Percentiles rank a stretch among this genome's conserved stretches.
Conservation (phyloP, 2,888 invertebrate species). For the Drosophila differens region DNA sequence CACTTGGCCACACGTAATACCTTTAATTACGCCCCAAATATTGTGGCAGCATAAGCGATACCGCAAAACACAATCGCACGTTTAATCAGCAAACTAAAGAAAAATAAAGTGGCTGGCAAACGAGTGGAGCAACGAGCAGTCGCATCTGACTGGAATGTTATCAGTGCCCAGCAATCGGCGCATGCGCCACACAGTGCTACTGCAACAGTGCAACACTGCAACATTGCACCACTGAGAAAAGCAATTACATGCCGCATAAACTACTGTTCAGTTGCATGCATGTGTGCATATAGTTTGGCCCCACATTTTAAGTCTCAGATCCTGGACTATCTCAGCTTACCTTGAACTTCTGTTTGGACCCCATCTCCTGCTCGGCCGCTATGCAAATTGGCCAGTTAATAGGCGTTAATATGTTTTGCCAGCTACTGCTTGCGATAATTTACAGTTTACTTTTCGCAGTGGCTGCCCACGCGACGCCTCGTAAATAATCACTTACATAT, state of each 20-base stretch:
- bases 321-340: conserved; percentile 54
- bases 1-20: conserved; percentile 64
- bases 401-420: conserved; percentile 69
- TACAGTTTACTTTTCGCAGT: conserved; percentile 58
- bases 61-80: conserved; percentile 62
- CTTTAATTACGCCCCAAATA: conserved; percentile 80
- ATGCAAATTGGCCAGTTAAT: conserved; percentile 69
- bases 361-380: not conserved
- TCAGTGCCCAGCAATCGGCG: conserved; percentile 60
- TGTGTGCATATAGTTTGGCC: not conserved
- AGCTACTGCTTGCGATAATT: conserved; percentile 56
- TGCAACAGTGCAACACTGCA: conserved; percentile 5
- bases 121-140: conserved; percentile 6
- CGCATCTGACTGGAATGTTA: conserved; percentile 66
- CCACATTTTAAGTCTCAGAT: conserved; percentile 21
- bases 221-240: conserved; percentile 49
- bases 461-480: conserved; percentile 69
- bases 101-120: conserved; percentile 37
- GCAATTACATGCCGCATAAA: conserved; percentile 66
- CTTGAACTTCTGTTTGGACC: conserved; percentile 65
- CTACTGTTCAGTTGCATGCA: conserved; percentile 25
- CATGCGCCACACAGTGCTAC: conserved; percentile 44
- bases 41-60: conserved; percentile 52
- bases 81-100: conserved; percentile 76
- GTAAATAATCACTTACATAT: conserved; percentile 40